A percentile compares a stretch with the other conserved stretches of the same genome.
Evolutionary conservation across 2,888 invertebrate species (phyloP).

Genomic region (Eupithecia insigniata): DNA sequence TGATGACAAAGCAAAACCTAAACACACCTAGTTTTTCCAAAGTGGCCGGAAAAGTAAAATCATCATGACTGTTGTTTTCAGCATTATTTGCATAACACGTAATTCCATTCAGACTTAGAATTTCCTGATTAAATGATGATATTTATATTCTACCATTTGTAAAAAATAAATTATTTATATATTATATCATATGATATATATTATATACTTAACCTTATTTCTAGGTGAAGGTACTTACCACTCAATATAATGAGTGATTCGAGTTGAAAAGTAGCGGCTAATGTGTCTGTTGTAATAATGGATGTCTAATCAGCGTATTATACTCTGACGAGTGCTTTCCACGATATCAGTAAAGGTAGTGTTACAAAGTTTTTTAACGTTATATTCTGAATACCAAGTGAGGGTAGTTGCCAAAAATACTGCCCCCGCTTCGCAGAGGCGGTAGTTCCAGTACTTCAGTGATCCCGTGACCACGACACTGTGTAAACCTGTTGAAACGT

Average conservation of each 20-base stretch:
- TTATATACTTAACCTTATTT: neutral
- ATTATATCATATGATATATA: too few species aligned
- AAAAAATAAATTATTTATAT: neutral
- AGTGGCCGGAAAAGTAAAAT: neutral
- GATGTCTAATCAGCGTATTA: conserved; percentile 74
- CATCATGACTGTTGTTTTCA: conserved; percentile 2
- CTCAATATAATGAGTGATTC: neutral
- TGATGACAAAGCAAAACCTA: neutral
- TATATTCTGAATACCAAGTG: too few species aligned
- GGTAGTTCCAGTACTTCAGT: too few species aligned
- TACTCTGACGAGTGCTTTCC: conserved; percentile 66
- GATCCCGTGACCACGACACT: too few species aligned
- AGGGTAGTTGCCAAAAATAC: too few species aligned
- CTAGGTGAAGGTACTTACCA: neutral
- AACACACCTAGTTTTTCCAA: conserved; percentile 1
- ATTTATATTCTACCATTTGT: neutral
- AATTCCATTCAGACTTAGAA: neutral
- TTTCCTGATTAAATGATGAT: neutral
- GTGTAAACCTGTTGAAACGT: too few species aligned
- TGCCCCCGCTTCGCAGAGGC: too few species aligned
- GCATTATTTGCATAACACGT: neutral
- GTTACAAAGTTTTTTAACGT: too few species aligned
- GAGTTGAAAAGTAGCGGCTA: conserved; percentile 61
- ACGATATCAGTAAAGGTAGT: conserved; percentile 62
- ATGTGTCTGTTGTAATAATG: conserved; percentile 76